These are phyloP conservation scores for Paradisaea rubra DNA, from an alignment of 2,113 vertebrate species.

Conservation along the genomic window DNA sequence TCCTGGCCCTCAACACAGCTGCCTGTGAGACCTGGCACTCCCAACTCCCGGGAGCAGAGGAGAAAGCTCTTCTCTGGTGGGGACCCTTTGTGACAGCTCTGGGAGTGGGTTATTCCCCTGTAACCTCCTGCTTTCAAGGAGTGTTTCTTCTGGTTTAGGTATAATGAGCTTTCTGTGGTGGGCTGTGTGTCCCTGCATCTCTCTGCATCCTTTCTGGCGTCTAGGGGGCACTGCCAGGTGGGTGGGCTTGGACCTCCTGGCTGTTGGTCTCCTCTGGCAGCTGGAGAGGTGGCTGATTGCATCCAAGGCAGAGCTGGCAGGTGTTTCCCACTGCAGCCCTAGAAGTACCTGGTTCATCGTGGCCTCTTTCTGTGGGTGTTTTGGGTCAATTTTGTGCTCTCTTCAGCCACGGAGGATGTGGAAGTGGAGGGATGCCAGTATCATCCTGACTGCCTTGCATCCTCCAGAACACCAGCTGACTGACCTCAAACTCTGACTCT, in stretches of 20 bases:
- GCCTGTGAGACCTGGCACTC: neutral
- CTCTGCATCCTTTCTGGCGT: neutral
- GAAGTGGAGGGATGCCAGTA: neutral
- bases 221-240: neutral
- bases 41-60: neutral
- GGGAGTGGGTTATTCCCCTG: neutral
- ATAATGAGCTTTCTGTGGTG: neutral
- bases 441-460: neutral
- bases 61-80: neutral
- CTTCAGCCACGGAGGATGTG: neutral
- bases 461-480: neutral
- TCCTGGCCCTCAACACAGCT: neutral
- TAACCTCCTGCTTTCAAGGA: neutral
- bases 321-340: neutral
- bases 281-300: neutral
- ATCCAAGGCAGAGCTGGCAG: neutral
- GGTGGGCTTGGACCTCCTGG: neutral
- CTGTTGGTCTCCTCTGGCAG: neutral
- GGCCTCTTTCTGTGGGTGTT: neutral
- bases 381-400: neutral
- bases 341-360: neutral
- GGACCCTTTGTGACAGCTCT: neutral
- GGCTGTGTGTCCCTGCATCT: neutral
- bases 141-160: neutral
- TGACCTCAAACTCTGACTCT: neutral